These are phyloP conservation scores for Brachionus rotundiformis DNA, from an alignment of 1,140 invertebrate species.

Conservation along the genomic window DNA sequence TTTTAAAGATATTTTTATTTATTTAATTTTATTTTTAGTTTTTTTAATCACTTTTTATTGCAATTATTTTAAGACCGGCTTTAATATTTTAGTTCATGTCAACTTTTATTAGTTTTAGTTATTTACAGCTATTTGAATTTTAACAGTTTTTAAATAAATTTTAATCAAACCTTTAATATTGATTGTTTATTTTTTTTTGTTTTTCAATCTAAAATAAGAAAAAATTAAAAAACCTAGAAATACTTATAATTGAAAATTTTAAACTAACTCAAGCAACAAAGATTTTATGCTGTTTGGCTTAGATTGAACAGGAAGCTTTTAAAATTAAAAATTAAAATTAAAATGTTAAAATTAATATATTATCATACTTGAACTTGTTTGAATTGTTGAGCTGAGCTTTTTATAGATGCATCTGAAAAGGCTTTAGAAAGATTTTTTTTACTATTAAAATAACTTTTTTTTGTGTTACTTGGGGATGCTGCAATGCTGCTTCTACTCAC, in stretches of 20 bases:
- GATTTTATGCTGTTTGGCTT: slow-evolving; percentile 12
- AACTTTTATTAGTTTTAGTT: neutral
- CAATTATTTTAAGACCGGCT: slow-evolving; percentile 24
- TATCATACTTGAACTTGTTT: neutral
- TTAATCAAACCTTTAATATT: neutral
- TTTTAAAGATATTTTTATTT: neutral
- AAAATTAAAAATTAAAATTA: neutral
- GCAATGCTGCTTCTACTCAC: slow-evolving; percentile 1
- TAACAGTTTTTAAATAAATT: slow-evolving; percentile 14
- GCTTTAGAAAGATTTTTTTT: neutral
- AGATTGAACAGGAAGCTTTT: neutral
- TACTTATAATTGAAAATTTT: too few species aligned
- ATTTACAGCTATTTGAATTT: slow-evolving; percentile 28
- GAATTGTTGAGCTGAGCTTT: neutral
- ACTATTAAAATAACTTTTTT: neutral
- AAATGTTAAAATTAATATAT: neutral
- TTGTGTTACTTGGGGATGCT: neutral
- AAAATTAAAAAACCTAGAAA: too few species aligned
- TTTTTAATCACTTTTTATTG: neutral
- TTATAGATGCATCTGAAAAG: neutral
- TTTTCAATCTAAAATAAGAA: slow-evolving; percentile 14
- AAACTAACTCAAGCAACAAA: neutral
- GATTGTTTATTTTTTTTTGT: neutral
- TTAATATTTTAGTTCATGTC: slow-evolving; percentile 12
- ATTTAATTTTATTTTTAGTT: slow-evolving; percentile 6